These are phyloP conservation scores for Stenotaenia linearis DNA, from an alignment of 2,888 invertebrate species.

Conservation along the genomic window DNA sequence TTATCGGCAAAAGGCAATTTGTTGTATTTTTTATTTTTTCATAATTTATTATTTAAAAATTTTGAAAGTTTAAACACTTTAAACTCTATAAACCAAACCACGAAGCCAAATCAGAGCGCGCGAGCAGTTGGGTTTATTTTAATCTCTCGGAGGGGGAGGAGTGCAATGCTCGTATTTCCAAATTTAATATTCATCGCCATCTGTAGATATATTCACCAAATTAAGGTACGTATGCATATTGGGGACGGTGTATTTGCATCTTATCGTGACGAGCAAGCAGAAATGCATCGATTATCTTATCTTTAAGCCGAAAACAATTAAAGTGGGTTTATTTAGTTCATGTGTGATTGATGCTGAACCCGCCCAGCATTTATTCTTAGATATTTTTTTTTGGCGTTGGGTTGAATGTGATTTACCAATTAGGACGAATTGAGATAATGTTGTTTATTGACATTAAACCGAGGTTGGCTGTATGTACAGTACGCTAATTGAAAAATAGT, in stretches of 20 bases:
- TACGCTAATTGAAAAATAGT: neutral
- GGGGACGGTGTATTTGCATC: neutral
- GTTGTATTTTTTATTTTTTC: neutral
- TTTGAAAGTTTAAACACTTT: neutral
- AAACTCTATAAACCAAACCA: too few relatives aligned
- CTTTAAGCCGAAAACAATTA: neutral
- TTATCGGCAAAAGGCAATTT: neutral
- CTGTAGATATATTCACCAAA: neutral
- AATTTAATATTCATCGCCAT: conserved; percentile 14
- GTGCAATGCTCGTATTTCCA: neutral
- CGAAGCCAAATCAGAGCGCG: too few relatives aligned
- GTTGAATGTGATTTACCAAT: too few relatives aligned
- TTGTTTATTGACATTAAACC: too few relatives aligned
- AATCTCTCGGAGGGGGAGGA: neutral
- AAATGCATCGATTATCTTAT: neutral
- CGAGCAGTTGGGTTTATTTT: neutral
- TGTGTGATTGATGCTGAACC: too few relatives aligned
- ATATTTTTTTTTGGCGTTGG: too few relatives aligned
- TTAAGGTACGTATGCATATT: neutral
- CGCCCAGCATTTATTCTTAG: too few relatives aligned
- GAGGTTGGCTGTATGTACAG: too few relatives aligned
- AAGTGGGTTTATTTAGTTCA: neutral
- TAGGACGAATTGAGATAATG: too few relatives aligned
- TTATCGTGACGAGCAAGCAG: neutral
- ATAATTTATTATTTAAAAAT: neutral